Evolutionary conservation across 2,113 vertebrate species (phyloP).

Genomic region (Beaufortia kweichowensis): DNA sequence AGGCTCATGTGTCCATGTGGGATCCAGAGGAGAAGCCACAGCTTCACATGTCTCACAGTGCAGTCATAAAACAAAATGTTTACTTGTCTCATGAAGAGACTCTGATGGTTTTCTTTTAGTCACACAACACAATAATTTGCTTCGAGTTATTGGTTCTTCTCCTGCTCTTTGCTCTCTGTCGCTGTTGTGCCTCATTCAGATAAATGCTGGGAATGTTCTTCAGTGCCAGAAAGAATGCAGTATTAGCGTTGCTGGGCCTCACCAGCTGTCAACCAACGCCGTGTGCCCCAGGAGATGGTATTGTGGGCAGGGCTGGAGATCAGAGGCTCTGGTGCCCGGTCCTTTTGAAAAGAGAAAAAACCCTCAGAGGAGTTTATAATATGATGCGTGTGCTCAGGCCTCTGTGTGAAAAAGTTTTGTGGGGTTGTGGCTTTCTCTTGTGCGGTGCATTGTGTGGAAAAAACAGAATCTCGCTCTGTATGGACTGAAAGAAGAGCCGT

Average conservation of each 20-base stretch:
- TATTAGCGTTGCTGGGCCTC: slow-evolving; percentile 6
- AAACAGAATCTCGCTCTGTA: slow-evolving; percentile 16
- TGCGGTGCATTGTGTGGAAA: neutral
- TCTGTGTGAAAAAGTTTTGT: neutral
- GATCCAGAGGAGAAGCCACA: slow-evolving; percentile 6
- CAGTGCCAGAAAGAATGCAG: neutral
- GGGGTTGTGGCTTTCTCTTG: neutral
- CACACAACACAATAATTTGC: slow-evolving; percentile 8
- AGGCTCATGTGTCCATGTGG: neutral
- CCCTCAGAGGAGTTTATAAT: slow-evolving; percentile 21
- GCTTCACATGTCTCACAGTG: neutral
- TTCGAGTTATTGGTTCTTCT: neutral
- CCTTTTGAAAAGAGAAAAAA: slow-evolving; percentile 6
- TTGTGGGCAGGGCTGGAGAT: slow-evolving; percentile 38
- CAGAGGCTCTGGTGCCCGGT: neutral
- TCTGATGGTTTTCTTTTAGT: slow-evolving; percentile 2
- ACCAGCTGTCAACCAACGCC: slow-evolving; percentile 32
- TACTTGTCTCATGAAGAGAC: neutral
- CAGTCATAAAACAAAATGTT: neutral
- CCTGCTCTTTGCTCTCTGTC: neutral
- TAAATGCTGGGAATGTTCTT: slow-evolving; percentile 5
- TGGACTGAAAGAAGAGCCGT: slow-evolving; percentile 45
- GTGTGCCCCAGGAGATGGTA: slow-evolving; percentile 19
- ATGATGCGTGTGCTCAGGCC: neutral
- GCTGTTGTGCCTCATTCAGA: neutral